These are phyloP conservation scores for Ochropleura plecta DNA, from an alignment of 2,888 invertebrate species.

Conservation along the genomic window DNA sequence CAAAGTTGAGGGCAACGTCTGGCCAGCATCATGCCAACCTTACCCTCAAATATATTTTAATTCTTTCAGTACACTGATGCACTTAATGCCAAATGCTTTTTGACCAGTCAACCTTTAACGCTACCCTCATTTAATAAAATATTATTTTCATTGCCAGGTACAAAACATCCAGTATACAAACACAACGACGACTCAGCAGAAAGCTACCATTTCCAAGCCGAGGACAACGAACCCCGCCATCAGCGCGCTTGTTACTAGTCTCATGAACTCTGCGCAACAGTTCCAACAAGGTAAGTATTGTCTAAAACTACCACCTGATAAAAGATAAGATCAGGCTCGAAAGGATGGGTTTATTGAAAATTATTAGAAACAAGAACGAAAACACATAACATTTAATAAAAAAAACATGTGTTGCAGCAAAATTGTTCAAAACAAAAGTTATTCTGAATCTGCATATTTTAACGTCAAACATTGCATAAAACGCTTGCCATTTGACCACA, in stretches of 20 bases:
- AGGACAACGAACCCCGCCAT: conserved; percentile 92
- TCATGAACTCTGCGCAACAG: conserved; percentile 95
- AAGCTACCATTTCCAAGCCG: conserved; percentile 88
- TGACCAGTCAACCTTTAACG: not conserved
- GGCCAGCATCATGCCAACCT: not conserved
- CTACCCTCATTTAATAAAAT: not conserved
- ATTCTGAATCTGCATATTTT: not conserved
- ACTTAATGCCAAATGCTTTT: not conserved
- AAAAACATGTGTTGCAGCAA: not conserved
- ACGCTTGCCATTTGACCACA: too few relatives aligned
- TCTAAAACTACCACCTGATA: not conserved
- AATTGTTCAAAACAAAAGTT: not conserved
- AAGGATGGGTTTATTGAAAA: not conserved
- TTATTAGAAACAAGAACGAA: not conserved
- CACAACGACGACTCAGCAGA: conserved; percentile 86
- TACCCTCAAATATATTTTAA: not conserved
- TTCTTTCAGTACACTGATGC: not conserved
- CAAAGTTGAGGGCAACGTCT: not conserved
- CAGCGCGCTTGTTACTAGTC: conserved; percentile 94
- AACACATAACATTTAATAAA: not conserved
- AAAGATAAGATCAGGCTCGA: not conserved
- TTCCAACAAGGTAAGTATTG: conserved; percentile 92
- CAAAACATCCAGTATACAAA: conserved; percentile 87
- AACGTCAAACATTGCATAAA: not conserved
- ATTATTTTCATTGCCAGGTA: conserved; percentile 71